Base-by-base conservation (phyloP, 2,888 invertebrate genomes). In the Eupithecia subfuscata region DNA sequence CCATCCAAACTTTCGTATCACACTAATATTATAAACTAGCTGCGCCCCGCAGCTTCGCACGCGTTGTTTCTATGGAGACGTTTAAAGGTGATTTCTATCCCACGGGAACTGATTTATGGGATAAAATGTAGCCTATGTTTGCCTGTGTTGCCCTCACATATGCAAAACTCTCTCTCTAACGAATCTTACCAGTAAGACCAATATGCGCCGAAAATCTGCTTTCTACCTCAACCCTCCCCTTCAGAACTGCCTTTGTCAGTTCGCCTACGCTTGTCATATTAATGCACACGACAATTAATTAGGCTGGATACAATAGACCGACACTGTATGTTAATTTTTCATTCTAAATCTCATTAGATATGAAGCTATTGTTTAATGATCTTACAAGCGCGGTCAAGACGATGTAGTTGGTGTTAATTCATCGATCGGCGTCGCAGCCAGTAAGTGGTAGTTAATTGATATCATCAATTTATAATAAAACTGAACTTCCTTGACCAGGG, bases 201-300 rank as follows among this genome's bases (percentile, higher is more conserved):
- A 18, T 64, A 34, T 34, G 56, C 64, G 40, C 30, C 67, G 30
- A 18, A 14, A 71, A 25, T 60, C 65, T 25, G 70, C 37, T 76
- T 70, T 70, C 68, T 25, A 25, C 70, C 37, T 73, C 12, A 70
- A 68, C 67, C 43, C 22, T 45, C 40, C 37, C 63, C 40, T 65
- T 43, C 63, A 63, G 68, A 74, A 52, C 72, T 52, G 70, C 74
- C 73, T 74, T 80, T 78, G 79, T 80, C 60, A 69, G 18, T 71
- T 81, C 82, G 76, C 85, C 83, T 80, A 84, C 85, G 76, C 76
- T 78, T 81, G 77, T 78, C 76, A 76, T 75, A 75, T 80, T 79
- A 82, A 83, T 82, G 82, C 81, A 82, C 82, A 82, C 78, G 70
- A 76, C 79, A 82, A 85, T 83, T 84, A 80, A 82, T 80, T 79